These are phyloP conservation scores for Drosophila greeni DNA, from an alignment of 2,888 invertebrate genomes.

Conservation along the genomic window DNA sequence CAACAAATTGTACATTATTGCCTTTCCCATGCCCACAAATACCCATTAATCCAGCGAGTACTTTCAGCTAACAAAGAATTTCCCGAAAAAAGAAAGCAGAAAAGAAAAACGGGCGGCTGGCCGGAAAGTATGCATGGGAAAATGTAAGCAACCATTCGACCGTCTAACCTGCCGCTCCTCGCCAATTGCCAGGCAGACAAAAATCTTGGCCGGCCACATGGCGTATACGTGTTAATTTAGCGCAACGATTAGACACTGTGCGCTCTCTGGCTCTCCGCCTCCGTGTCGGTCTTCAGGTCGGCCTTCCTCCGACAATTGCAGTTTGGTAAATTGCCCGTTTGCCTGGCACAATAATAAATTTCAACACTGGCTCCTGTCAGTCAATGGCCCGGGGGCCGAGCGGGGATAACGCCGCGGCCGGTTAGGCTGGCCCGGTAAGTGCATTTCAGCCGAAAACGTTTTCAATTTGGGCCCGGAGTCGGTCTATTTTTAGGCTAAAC, in stretches of 20 bases:
- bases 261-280: not conserved
- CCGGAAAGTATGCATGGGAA: conserved; percentile 60
- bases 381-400: conserved; percentile 19
- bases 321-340: conserved; percentile 62
- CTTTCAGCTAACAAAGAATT: not conserved
- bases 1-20: not conserved
- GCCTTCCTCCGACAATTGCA: conserved; percentile 26
- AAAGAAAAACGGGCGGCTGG: conserved; percentile 12
- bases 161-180: conserved; percentile 20
- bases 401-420: not conserved
- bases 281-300: conserved; percentile 1
- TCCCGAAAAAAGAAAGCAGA: not conserved
- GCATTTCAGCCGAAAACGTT: conserved; percentile 61
- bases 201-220: conserved; percentile 62
- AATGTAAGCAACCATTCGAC: conserved; percentile 21
- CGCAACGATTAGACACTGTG: conserved; percentile 62
- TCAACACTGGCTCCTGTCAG: conserved; percentile 55
- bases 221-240: conserved; percentile 71
- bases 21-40: not conserved
- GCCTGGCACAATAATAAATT: conserved; percentile 65
- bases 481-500: conserved; percentile 43
- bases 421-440: conserved; percentile 48
- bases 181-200: conserved; percentile 47
- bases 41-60: conserved; percentile 1
- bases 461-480: conserved; percentile 61